These are phyloP conservation scores for Grus americana DNA, from an alignment of 2,113 vertebrate species.

Conservation along the genomic window DNA sequence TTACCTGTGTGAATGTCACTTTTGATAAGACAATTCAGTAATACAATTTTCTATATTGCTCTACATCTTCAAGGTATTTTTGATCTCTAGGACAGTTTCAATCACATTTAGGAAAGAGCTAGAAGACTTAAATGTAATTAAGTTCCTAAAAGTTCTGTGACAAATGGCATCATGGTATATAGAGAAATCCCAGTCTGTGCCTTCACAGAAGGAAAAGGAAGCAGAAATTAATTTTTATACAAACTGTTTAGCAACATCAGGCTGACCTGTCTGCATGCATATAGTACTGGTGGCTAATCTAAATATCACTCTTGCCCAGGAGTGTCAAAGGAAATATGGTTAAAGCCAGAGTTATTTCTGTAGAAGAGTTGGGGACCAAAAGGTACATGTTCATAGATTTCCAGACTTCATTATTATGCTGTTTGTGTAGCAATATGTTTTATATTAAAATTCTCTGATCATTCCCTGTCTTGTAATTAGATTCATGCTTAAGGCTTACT, in stretches of 20 bases:
- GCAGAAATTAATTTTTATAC: not conserved
- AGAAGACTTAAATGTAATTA: not conserved
- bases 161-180: not conserved
- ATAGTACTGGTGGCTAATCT: not conserved
- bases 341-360: not conserved
- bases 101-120: not conserved
- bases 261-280: not conserved
- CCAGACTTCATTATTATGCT: not conserved
- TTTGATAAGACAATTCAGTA: not conserved
- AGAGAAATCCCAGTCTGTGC: not conserved
- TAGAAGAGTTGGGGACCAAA: not conserved
- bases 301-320: not conserved
- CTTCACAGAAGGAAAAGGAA: not conserved
- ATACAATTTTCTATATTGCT: not conserved
- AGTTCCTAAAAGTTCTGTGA: not conserved
- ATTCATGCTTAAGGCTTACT: not conserved
- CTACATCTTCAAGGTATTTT: not conserved
- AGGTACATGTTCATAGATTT: fast-evolving
- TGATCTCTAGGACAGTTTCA: not conserved
- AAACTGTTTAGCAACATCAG: not conserved
- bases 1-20: not conserved
- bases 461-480: not conserved
- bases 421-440: not conserved
- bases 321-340: not conserved
- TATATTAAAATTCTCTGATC: not conserved